Conservation (phyloP, 2,113 vertebrate species). For the Ophiodon elongatus region DNA sequence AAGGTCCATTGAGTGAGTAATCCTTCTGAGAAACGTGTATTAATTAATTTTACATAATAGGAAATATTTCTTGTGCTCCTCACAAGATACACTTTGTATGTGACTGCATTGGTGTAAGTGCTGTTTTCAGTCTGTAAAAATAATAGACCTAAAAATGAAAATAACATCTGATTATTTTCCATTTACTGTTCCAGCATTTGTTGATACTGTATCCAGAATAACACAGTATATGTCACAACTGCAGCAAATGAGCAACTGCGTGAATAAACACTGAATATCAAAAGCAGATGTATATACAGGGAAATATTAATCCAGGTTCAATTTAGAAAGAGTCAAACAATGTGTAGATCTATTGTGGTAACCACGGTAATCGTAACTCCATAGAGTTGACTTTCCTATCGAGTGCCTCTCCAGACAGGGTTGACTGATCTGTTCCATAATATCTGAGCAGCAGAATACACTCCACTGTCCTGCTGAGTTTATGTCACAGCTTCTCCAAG, state of each 20-base stretch:
- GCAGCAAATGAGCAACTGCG: slow-evolving; percentile 15
- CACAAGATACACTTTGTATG: background rate
- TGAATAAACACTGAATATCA: slow-evolving; percentile 49
- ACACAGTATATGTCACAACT: slow-evolving; percentile 53
- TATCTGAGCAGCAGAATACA: slow-evolving; percentile 33
- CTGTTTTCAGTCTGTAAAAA: slow-evolving; percentile 5
- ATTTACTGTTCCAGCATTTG: slow-evolving; percentile 36
- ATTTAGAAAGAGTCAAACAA: slow-evolving; percentile 54
- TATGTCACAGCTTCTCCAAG: slow-evolving; percentile 48
- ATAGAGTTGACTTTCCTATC: slow-evolving; percentile 31
- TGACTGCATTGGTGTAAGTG: background rate
- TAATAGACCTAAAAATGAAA: slow-evolving; percentile 23
- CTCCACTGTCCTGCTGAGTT: slow-evolving; percentile 48
- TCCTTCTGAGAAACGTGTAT: background rate
- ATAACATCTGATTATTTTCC: slow-evolving; percentile 46
- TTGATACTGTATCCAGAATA: slow-evolving; percentile 45
- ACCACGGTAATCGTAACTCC: slow-evolving; percentile 4
- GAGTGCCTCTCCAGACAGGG: slow-evolving; percentile 35
- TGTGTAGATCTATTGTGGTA: slow-evolving; percentile 45
- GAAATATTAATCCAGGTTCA: slow-evolving; percentile 52
- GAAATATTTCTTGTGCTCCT: background rate
- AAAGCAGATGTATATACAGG: slow-evolving; percentile 60
- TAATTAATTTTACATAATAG: slow-evolving; percentile 1
- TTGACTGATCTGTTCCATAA: slow-evolving; percentile 62
- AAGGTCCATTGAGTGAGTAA: slow-evolving; percentile 1